phyloP scores from a whole-genome alignment of 2,888 invertebrate genomes.

The Drosophila melanosoma region DNA sequence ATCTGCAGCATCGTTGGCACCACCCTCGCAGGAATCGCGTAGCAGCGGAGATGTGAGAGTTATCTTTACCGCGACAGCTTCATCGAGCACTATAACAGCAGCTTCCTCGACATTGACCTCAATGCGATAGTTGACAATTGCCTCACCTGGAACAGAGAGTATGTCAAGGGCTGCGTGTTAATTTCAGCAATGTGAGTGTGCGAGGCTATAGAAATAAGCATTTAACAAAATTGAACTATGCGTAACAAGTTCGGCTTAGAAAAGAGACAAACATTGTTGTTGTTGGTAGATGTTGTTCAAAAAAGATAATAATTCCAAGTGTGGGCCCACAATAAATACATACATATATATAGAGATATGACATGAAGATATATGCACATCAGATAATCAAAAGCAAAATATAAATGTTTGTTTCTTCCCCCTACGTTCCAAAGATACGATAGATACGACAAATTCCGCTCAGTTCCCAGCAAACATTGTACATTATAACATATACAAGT shows the following conservation, averaged over 20 bases:
- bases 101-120: constrained; percentile 94
- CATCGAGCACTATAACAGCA: constrained; percentile 93
- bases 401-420: constrained; percentile 77
- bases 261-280: constrained; percentile 76
- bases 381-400: constrained; percentile 57
- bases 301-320: constrained; percentile 61
- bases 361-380: constrained; percentile 49
- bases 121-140: constrained; percentile 88
- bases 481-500: constrained; percentile 22
- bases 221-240: constrained; percentile 40
- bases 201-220: constrained; percentile 1
- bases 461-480: constrained; percentile 73
- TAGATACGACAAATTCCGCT: constrained; percentile 45
- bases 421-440: constrained; percentile 57
- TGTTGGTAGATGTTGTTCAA: constrained; percentile 39
- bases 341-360: constrained; percentile 30
- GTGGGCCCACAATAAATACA: constrained; percentile 58
- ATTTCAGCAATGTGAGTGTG: background rate
- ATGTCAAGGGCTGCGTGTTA: constrained; percentile 10
- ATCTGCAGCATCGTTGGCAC: constrained; percentile 86
- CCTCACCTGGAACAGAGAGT: constrained; percentile 78
- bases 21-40: constrained; percentile 88
- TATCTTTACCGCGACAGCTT: constrained; percentile 92
- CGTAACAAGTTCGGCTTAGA: constrained; percentile 54
- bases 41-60: constrained; percentile 97